These are phyloP conservation scores for Chrysocyon brachyurus DNA, from an alignment of 2,797 vertebrate species.

Conservation along the genomic window DNA sequence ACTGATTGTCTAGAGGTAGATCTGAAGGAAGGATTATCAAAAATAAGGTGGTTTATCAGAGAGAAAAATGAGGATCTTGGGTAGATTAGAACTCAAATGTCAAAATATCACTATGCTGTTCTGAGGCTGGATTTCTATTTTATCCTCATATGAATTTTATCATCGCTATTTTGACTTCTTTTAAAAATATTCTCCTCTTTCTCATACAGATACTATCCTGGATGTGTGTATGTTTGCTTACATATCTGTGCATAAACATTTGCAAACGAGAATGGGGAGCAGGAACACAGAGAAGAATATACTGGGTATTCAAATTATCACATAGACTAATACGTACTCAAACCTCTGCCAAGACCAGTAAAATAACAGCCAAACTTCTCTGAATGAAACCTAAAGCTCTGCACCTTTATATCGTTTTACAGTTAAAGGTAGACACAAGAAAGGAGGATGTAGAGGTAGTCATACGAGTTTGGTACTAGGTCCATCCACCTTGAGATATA, in stretches of 20 bases:
- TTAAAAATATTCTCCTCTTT: not conserved
- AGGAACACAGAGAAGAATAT: not conserved
- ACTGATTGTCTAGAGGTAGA: not conserved
- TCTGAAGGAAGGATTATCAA: not conserved
- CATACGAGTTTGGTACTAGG: not conserved
- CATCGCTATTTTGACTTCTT: not conserved
- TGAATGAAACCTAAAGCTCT: not conserved
- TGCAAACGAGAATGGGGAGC: not conserved
- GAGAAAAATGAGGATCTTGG: not conserved
- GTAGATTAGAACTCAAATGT: not conserved
- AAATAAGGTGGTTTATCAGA: not conserved
- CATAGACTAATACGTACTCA: not conserved
- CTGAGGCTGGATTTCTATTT: not conserved
- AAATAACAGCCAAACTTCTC: not conserved
- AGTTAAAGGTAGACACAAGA: not conserved
- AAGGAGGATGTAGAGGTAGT: not conserved
- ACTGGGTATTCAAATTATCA: too few species aligned
- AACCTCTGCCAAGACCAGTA: not conserved
- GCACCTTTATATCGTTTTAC: not conserved
- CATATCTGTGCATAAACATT: not conserved
- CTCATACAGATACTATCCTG: not conserved
- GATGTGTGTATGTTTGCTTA: not conserved
- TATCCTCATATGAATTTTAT: not conserved
- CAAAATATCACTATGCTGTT: not conserved
- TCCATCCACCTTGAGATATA: conserved; percentile 5